Percentiles rank a stretch among this genome's conserved stretches.
These are phyloP conservation scores for Apamea sordens DNA, from an alignment of 2,888 invertebrate species.

Conservation along the genomic window DNA sequence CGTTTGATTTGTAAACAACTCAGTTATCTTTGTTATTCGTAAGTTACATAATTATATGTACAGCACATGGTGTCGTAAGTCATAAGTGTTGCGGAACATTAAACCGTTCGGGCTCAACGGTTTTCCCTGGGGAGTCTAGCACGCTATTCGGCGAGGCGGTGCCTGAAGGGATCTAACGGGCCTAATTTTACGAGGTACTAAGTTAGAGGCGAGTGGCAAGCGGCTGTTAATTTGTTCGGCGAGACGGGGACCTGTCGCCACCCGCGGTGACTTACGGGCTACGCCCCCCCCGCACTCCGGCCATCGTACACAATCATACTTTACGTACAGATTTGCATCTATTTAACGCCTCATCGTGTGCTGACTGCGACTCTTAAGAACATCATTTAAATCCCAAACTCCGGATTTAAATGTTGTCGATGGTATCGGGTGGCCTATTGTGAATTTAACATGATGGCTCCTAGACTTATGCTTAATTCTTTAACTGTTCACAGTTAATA, in stretches of 20 bases:
- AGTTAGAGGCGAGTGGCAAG: conserved; percentile 87
- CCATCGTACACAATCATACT: conserved; percentile 72
- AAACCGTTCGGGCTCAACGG: conserved; percentile 77
- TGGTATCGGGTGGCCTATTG: conserved; percentile 2
- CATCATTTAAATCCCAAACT: conserved; percentile 39
- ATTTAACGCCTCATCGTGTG: conserved; percentile 68
- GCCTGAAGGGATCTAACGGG: conserved; percentile 85
- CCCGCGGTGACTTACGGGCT: conserved; percentile 88
- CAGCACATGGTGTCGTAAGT: conserved; percentile 67
- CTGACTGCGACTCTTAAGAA: conserved; percentile 3
- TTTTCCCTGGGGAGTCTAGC: conserved; percentile 75
- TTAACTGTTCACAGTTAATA: conserved; percentile 2
- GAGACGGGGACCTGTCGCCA: conserved; percentile 84
- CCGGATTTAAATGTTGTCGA: conserved; percentile 12
- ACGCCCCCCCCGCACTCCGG: conserved; percentile 71
- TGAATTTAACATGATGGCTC: neutral
- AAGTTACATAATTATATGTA: neutral
- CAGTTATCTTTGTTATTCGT: neutral
- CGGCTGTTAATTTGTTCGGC: conserved; percentile 89
- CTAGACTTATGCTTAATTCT: neutral
- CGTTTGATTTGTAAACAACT: neutral
- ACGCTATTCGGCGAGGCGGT: conserved; percentile 68
- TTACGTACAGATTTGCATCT: conserved; percentile 77
- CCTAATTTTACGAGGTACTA: conserved; percentile 90
- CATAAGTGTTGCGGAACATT: conserved; percentile 79